A percentile compares a stretch with the other conserved stretches of the same genome.
phyloP scores from a whole-genome alignment of 2,113 vertebrate species.

The Synodontis membranacea region DNA sequence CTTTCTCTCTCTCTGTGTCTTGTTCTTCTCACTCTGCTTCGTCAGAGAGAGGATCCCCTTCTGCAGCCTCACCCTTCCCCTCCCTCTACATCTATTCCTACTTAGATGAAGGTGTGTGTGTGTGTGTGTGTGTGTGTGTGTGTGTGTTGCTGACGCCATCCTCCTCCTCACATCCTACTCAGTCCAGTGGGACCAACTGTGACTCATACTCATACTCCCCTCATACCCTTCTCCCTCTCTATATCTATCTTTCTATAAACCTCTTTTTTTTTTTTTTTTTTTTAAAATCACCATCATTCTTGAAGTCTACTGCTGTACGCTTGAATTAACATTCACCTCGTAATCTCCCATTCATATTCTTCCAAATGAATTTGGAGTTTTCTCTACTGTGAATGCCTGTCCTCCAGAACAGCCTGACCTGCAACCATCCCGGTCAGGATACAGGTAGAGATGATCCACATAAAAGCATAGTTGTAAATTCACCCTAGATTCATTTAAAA shows the following conservation, averaged over 20 bases:
- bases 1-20: background rate
- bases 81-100: conserved; percentile 6
- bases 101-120: background rate
- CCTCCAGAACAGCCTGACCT: background rate
- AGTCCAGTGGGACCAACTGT: conserved; percentile 76
- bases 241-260: background rate
- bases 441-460: background rate
- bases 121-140: conserved; percentile 16
- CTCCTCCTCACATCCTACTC: conserved; percentile 75
- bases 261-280: conserved; percentile 26
- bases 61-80: background rate
- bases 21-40: conserved; percentile 8
- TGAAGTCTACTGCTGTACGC: background rate
- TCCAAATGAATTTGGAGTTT: conserved; percentile 44
- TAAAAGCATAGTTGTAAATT: background rate
- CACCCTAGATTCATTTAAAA: background rate
- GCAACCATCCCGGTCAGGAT: background rate
- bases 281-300: background rate
- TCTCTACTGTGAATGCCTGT: background rate
- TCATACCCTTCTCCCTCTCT: conserved; percentile 32
- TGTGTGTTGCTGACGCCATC: conserved; percentile 67
- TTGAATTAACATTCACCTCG: conserved; percentile 32
- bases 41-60: conserved; percentile 39
- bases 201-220: conserved; percentile 71
- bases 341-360: conserved; percentile 37